Conservation (phyloP, 1,140 invertebrate genomes). For the Euschistus heros region DNA sequence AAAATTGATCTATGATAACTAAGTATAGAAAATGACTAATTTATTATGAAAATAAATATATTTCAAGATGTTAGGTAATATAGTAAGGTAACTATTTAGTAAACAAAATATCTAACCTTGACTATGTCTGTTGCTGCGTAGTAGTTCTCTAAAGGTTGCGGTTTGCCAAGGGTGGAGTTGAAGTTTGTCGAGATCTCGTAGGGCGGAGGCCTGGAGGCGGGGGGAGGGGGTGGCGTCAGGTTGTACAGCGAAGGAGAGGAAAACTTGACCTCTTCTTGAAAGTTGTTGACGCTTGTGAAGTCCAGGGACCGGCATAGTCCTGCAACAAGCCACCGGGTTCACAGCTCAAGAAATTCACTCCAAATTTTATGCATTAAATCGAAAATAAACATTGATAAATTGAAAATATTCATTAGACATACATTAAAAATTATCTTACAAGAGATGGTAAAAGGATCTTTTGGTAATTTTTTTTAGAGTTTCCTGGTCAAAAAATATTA, state of each 20-base stretch:
- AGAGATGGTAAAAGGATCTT: too few relatives aligned
- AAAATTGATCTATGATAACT: too few relatives aligned
- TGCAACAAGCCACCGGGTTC: not conserved
- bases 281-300: conserved; percentile 41
- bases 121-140: conserved; percentile 61
- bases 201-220: conserved; percentile 34
- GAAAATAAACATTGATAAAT: too few relatives aligned
- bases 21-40: too few relatives aligned
- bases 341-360: too few relatives aligned
- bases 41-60: too few relatives aligned
- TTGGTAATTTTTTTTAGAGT: too few relatives aligned
- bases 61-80: too few relatives aligned
- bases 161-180: conserved; percentile 29
- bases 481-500: too few relatives aligned
- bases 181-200: conserved; percentile 34
- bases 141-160: conserved; percentile 44
- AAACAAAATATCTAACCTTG: conserved; percentile 38
- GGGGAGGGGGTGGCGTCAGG: conserved; percentile 34
- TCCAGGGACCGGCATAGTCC: conserved; percentile 33
- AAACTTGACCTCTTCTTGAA: conserved; percentile 41
- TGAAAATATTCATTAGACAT: too few relatives aligned
- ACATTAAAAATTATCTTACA: too few relatives aligned
- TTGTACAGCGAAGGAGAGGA: conserved; percentile 40
- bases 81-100: not conserved
- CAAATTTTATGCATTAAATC: too few relatives aligned